Base-by-base conservation (phyloP, 2,797 vertebrate genomes). In the Notamacropus eugenii region DNA sequence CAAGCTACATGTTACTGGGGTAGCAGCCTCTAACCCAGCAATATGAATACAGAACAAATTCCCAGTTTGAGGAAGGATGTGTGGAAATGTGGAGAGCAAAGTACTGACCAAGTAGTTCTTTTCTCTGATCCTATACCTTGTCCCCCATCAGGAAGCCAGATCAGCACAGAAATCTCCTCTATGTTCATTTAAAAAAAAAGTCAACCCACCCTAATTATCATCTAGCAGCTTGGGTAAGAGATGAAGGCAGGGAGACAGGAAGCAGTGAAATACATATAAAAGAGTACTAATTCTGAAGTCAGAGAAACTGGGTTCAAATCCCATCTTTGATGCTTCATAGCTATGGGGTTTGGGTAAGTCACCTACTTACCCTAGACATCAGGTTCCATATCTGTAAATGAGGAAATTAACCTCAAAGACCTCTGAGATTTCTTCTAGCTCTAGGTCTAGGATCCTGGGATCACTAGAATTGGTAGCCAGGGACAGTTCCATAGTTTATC, bases 21-120 rank as follows among this genome's bases (percentile, higher is more conserved):
- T 11, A 19, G 55, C 91, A 55, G 50, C 56, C 22, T 55, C 59
- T 8, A 0, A 6, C 67, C 93, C 54, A 3, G 27, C 29, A 52
- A 34, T 31, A 67, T 34, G 40, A 55, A 94, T 56, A 59, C 50
- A 1, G 95, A 94, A 27, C 90, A 95, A 82, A 95, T 2, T 34
- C 74, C 54, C 54, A 1, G 0, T 0, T 0, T 87, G 74, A 87
- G 9, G 74, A 87, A 87, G 40, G 22, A 50, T 87, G 10, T 10
- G 4, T 50, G 40, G 24, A 50, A 87, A 27, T 46, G 50, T 4
- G 40, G 40, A 87, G 74, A 87, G 24, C 40, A 50, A 50, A 50
- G 40, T 87, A 40, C 40, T 87, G 3, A 24, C 22, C 24, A 87
- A 87, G 40, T 28, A 46, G 27, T 27, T 27, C 74, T 46, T 87